Evolutionary conservation across 1,140 invertebrate genomes (phyloP), one percentile per base, ranked within the genome.

Genomic region (Andricus grossulariae): DNA sequence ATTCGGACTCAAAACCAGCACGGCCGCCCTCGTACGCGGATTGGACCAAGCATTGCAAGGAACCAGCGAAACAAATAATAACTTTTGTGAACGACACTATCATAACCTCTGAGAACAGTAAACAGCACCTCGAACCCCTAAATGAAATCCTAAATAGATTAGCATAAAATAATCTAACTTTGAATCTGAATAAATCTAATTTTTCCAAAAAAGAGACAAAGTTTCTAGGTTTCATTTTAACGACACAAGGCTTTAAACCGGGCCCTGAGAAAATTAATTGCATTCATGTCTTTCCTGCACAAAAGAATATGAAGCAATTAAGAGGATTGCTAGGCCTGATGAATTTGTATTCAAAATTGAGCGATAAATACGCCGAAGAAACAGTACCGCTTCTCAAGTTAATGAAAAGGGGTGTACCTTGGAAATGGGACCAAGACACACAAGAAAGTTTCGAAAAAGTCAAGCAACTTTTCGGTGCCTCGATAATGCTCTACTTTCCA

Each of bases 81-180:
- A 71, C 32, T 49, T 71, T 71, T 11, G 70, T 71, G 18, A 21
- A 71, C 25, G 70, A 71, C 25, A n/a, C 32, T 12, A 0, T 71
- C 10, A 45, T 16, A 11, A 21, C 49, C 1, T 21, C 70, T 5
- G 15, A 71, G 25, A 11, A 19, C 11, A 32, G 1, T 4, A 25
- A 71, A 32, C 18, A 71, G 32, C 70, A 71, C 25, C 25, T n/a
- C n/a, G n/a, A n/a, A n/a, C n/a, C n/a, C n/a, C n/a, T n/a, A n/a
- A n/a, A n/a, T n/a, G n/a, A n/a, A 16, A 13, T 51, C 3, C 15
- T 51, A 11, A 3, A 13, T 1, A 51, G 50, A 51, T 51, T 51
- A 8, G 10, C 2, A 3, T 3, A 11, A 51, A 16, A 11, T 11
- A 51, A 16, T 10, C 50, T 51, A 3, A 16, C 50, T 51, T 13